Evolutionary conservation across 2,113 vertebrate genomes (phyloP).

Genomic region (Mugil cephalus): DNA sequence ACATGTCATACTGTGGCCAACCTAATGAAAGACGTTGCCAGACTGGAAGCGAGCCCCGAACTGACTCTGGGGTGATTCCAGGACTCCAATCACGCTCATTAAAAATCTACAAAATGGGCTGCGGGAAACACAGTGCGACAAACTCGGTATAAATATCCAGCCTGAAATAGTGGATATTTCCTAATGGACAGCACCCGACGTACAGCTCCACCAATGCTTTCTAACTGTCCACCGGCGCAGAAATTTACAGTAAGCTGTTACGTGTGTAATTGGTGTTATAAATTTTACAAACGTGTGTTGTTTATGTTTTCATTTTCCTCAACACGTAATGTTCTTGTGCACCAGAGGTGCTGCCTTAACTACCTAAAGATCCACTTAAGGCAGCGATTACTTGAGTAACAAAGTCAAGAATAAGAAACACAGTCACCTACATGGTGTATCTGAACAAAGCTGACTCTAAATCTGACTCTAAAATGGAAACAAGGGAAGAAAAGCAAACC

Average conservation of each 20-base stretch:
- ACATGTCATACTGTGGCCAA: slow-evolving; percentile 3
- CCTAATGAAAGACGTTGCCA: slow-evolving; percentile 4
- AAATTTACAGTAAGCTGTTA: neutral
- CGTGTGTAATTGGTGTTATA: slow-evolving; percentile 35
- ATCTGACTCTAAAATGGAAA: too few species aligned
- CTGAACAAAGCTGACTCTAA: too few species aligned
- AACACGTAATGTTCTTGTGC: too few species aligned
- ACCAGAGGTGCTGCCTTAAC: neutral
- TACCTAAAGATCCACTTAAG: neutral
- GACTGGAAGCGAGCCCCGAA: neutral
- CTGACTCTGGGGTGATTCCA: slow-evolving; percentile 1
- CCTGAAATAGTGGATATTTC: neutral
- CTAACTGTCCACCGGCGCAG: neutral
- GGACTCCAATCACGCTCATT: neutral
- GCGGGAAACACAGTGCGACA: neutral
- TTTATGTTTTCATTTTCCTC: neutral
- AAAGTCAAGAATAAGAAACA: neutral
- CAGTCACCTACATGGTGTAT: too few species aligned
- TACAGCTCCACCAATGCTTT: neutral
- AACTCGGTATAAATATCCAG: too few species aligned
- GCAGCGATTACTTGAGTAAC: neutral
- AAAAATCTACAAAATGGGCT: slow-evolving; percentile 11
- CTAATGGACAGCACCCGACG: neutral
- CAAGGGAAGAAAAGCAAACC: too few species aligned
- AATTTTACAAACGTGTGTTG: neutral